These are phyloP conservation scores for Aricia artaxerxes DNA, from an alignment of 2,888 invertebrate genomes.

Conservation along the genomic window DNA sequence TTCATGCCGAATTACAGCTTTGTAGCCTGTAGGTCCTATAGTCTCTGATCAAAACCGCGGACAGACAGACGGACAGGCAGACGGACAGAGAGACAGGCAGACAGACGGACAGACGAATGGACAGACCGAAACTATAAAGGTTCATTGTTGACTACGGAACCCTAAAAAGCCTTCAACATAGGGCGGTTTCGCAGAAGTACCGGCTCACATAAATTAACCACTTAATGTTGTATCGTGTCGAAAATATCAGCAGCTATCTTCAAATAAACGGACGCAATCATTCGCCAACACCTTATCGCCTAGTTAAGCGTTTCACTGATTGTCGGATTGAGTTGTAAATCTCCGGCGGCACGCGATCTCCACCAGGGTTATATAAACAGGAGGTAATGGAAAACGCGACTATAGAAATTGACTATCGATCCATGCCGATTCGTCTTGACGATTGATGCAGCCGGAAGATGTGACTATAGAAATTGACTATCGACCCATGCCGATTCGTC, in stretches of 20 bases:
- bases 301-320: conserved; percentile 77
- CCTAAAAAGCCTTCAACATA: background rate
- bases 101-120: too few species aligned
- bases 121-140: too few species aligned
- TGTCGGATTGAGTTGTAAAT: conserved; percentile 78
- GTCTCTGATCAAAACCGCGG: too few species aligned
- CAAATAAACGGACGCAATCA: conserved; percentile 63
- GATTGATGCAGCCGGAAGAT: background rate
- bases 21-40: too few species aligned
- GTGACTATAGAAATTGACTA: too few species aligned
- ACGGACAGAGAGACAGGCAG: too few species aligned
- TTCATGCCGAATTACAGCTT: too few species aligned
- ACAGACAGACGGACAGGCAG: too few species aligned
- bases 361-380: conserved; percentile 50
- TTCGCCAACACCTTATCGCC: conserved; percentile 74
- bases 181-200: background rate
- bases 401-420: conserved; percentile 14
- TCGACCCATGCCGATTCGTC: too few species aligned
- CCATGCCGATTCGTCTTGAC: background rate
- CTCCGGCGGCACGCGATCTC: conserved; percentile 71
- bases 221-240: conserved; percentile 23
- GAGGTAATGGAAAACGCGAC: conserved; percentile 39
- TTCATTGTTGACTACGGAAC: too few species aligned
- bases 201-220: background rate
- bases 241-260: conserved; percentile 40